These are phyloP conservation scores for Kuschelorhynchus macadamiae DNA, from an alignment of 2,888 invertebrate genomes.

Conservation along the genomic window DNA sequence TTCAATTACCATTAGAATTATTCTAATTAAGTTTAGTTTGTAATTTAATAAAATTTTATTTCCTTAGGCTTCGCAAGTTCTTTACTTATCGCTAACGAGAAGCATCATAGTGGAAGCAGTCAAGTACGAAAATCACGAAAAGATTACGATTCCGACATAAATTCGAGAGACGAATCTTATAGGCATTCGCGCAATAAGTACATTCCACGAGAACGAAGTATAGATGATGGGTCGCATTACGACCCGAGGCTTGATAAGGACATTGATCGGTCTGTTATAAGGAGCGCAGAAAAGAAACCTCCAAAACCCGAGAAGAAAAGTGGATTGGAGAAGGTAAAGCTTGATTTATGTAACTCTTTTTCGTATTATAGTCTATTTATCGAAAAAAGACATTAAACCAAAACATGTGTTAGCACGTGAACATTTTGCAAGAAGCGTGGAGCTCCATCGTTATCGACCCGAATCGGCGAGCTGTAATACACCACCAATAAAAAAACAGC, in stretches of 20 bases:
- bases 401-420: too few relatives aligned
- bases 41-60: not conserved
- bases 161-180: constrained; percentile 57
- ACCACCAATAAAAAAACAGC: too few relatives aligned
- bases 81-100: constrained; percentile 80
- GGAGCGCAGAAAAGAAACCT: constrained; percentile 70
- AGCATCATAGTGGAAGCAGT: constrained; percentile 80
- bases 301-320: constrained; percentile 79
- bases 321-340: constrained; percentile 79
- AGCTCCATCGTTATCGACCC: too few relatives aligned
- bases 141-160: constrained; percentile 61
- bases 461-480: too few relatives aligned
- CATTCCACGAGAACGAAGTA: constrained; percentile 73
- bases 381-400: too few relatives aligned
- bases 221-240: constrained; percentile 78
- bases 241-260: constrained; percentile 77
- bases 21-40: too few relatives aligned
- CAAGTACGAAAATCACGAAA: constrained; percentile 61
- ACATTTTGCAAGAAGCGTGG: too few relatives aligned
- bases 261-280: constrained; percentile 64
- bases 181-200: constrained; percentile 63
- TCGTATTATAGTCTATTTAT: too few relatives aligned
- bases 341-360: too few relatives aligned
- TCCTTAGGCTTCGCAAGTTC: constrained; percentile 74
- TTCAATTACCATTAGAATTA: too few relatives aligned